phyloP scores from a whole-genome alignment of 2,113 vertebrate species.

The Peucedramus taeniatus region DNA sequence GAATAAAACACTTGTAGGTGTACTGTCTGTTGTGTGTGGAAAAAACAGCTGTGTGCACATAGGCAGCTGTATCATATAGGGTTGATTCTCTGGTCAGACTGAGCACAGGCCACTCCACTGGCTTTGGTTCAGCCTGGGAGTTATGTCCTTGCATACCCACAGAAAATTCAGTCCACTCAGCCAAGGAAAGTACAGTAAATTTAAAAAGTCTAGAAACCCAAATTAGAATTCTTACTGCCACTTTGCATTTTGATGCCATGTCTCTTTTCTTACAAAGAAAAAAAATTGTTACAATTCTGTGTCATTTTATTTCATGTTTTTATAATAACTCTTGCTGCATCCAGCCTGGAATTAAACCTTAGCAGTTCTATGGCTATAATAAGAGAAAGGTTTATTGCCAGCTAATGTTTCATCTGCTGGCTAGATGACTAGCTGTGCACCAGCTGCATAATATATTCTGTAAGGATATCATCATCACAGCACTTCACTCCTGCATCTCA shows the following conservation, averaged over 20 bases:
- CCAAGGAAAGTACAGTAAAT: background rate
- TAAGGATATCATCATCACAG: constrained; percentile 35
- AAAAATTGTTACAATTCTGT: background rate
- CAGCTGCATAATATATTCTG: constrained; percentile 46
- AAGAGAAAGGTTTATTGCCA: constrained; percentile 39
- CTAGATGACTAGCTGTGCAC: constrained; percentile 41
- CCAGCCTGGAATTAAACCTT: background rate
- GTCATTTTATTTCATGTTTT: background rate
- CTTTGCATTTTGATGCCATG: background rate
- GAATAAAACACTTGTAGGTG: background rate
- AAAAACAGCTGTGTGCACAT: background rate
- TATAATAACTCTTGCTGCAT: background rate
- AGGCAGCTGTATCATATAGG: background rate
- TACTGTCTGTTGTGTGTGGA: background rate
- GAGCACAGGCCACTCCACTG: background rate
- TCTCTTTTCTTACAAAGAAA: background rate
- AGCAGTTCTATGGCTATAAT: background rate
- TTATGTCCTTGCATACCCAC: background rate
- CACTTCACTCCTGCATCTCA: constrained; percentile 23
- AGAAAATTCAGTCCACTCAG: background rate
- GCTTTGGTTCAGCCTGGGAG: background rate
- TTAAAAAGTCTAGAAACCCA: background rate
- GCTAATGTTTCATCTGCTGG: constrained; percentile 36
- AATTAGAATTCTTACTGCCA: background rate
- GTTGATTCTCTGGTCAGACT: background rate